A percentile compares a stretch with the other conserved stretches of the same genome.
Evolutionary conservation across 2,797 vertebrate species (phyloP).

Genomic region (Arvicola amphibius): DNA sequence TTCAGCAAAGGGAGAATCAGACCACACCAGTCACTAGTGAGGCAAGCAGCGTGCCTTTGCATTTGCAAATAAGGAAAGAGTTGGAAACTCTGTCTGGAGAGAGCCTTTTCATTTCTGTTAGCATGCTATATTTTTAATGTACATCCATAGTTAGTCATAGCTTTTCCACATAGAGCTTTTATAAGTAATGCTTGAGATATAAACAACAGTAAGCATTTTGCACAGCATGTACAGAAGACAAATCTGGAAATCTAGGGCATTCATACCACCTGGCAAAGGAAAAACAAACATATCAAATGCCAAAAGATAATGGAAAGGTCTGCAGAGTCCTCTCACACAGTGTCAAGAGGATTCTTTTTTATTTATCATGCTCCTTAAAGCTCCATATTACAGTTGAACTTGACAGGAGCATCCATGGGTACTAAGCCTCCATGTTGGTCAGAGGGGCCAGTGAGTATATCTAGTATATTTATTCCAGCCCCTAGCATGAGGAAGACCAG

Average conservation of each 20-base stretch:
- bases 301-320: not conserved
- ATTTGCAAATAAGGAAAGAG: constrained; percentile 50
- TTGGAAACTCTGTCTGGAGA: constrained; percentile 41
- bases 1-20: constrained; percentile 46
- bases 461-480: not conserved
- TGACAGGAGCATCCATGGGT: not conserved
- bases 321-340: not conserved
- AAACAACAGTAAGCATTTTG: constrained; percentile 64
- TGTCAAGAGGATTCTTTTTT: constrained; percentile 29
- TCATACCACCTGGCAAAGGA: constrained; percentile 59
- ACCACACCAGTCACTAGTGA: not conserved
- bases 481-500: not conserved
- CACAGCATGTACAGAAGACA: constrained; percentile 54
- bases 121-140: constrained; percentile 66
- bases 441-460: not conserved
- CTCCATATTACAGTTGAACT: not conserved
- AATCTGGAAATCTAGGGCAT: constrained; percentile 73
- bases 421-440: not conserved
- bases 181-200: constrained; percentile 69
- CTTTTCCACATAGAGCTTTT: constrained; percentile 73
- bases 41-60: not conserved
- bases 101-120: constrained; percentile 66
- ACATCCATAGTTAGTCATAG: constrained; percentile 69
- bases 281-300: constrained; percentile 51
- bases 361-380: not conserved